phyloP scores from a whole-genome alignment of 2,888 invertebrate species.

The Flexamia atlantica region DNA sequence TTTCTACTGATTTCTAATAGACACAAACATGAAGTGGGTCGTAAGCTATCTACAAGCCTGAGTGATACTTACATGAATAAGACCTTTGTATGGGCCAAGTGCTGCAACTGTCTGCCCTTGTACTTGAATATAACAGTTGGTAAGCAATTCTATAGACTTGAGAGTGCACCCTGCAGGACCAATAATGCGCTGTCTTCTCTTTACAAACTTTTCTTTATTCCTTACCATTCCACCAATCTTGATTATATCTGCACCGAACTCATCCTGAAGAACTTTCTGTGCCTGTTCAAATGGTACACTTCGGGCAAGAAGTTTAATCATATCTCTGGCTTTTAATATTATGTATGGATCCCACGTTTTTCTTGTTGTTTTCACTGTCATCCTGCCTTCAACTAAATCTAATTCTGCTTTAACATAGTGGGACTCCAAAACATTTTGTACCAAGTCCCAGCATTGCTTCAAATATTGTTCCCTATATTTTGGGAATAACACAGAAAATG shows the following conservation, averaged over 20 bases:
- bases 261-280: conserved; percentile 90
- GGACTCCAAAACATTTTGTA: conserved; percentile 90
- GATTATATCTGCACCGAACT: conserved; percentile 95
- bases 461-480: conserved; percentile 98
- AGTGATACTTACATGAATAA: conserved; percentile 78
- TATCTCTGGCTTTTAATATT: conserved; percentile 96
- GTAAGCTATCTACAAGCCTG: no score
- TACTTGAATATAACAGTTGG: conserved; percentile 97
- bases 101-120: conserved; percentile 98
- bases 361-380: conserved; percentile 95
- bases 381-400: conserved; percentile 95
- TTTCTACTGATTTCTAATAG: no score
- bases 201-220: conserved; percentile 96
- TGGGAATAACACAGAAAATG: conserved; percentile 97
- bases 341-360: conserved; percentile 99
- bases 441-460: conserved; percentile 96
- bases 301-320: conserved; percentile 95
- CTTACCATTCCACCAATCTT: conserved; percentile 95
- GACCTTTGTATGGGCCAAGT: conserved; percentile 96
- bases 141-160: conserved; percentile 97
- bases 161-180: conserved; percentile 99
- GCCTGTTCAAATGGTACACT: conserved; percentile 99
- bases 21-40: no score
- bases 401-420: conserved; percentile 91
- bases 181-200: conserved; percentile 94